These are phyloP conservation scores for Benthochromis sp. DNA, from an alignment of 2,113 vertebrate species.

Conservation along the genomic window DNA sequence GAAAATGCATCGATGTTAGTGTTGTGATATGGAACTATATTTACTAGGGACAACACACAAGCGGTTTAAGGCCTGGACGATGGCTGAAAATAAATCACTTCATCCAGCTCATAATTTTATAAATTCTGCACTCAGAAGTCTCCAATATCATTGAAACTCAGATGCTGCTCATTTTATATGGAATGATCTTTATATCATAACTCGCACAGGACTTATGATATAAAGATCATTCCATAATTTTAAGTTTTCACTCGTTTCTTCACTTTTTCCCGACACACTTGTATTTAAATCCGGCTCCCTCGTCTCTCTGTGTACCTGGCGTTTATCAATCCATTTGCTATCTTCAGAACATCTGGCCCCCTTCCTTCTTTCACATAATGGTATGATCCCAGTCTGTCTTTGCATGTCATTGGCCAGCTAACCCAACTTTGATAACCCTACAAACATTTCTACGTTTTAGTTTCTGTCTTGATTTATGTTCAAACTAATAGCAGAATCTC, in stretches of 20 bases:
- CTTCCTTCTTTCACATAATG: neutral
- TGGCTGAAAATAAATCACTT: neutral
- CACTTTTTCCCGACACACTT: neutral
- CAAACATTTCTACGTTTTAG: neutral
- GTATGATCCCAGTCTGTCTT: neutral
- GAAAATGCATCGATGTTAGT: neutral
- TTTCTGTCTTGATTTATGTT: neutral
- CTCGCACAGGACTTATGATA: neutral
- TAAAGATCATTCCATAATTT: neutral
- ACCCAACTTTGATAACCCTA: neutral
- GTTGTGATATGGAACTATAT: neutral
- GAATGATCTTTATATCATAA: neutral
- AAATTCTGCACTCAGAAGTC: neutral
- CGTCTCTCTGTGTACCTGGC: neutral
- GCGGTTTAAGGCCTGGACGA: neutral
- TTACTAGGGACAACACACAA: neutral
- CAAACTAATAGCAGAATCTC: neutral
- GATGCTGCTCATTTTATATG: neutral
- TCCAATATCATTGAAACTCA: neutral
- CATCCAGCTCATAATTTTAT: neutral
- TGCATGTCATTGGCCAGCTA: neutral
- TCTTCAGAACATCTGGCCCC: neutral
- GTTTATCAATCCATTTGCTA: neutral
- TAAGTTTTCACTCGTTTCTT: neutral
- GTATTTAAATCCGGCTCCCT: neutral